Conservation (phyloP, 2,888 invertebrate genomes). For the Prosopocoilus inquinatus region DNA sequence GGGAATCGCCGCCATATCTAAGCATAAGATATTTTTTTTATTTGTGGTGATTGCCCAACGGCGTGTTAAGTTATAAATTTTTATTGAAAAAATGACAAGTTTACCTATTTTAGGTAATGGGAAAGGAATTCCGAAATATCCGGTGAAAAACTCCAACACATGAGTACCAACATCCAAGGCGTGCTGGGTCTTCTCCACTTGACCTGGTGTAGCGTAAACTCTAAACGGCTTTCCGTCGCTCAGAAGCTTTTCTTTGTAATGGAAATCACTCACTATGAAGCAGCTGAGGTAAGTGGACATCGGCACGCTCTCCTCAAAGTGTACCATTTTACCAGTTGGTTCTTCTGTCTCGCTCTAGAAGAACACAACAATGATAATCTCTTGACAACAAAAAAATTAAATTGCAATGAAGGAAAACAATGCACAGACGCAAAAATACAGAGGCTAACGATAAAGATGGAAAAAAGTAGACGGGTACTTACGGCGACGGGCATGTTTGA, state of each 20-base stretch:
- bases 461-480: not conserved
- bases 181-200: slow-evolving; percentile 73
- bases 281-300: slow-evolving; percentile 97
- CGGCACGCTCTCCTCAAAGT: slow-evolving; percentile 76
- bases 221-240: slow-evolving; percentile 64
- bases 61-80: too few species aligned
- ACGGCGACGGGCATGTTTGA: slow-evolving; percentile 84
- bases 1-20: slow-evolving; percentile 83
- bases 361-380: too few species aligned
- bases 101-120: slow-evolving; percentile 88
- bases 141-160: slow-evolving; percentile 75
- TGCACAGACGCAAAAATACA: not conserved
- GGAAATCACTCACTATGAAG: slow-evolving; percentile 90
- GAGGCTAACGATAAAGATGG: not conserved
- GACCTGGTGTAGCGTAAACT: slow-evolving; percentile 71
- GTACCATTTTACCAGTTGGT: slow-evolving; percentile 50
- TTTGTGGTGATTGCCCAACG: too few species aligned
- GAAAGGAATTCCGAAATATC: slow-evolving; percentile 80
- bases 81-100: not conserved
- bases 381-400: too few species aligned
- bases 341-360: too few species aligned
- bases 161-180: slow-evolving; percentile 71
- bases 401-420: not conserved
- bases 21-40: too few species aligned
- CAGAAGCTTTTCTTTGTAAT: slow-evolving; percentile 53